A percentile compares a stretch with the other conserved stretches of the same genome.
phyloP scores from a whole-genome alignment of 2,888 invertebrate genomes.

The Sarcophaga variegata region DNA sequence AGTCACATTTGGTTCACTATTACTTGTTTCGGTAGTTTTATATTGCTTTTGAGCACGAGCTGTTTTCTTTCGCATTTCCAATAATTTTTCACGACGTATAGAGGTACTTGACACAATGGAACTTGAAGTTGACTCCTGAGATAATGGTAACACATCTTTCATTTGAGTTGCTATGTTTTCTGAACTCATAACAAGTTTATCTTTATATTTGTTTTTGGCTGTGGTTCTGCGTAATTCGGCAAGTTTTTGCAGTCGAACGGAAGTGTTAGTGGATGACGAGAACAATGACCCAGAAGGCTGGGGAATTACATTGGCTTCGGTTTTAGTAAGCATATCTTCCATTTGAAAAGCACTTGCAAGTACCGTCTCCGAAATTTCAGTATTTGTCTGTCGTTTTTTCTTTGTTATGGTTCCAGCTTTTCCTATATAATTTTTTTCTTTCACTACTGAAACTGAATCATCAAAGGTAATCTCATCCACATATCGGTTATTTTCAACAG shows the following conservation, averaged over 20 bases:
- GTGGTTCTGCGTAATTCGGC: neutral
- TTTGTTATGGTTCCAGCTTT: constrained; percentile 70
- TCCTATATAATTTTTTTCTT: constrained; percentile 67
- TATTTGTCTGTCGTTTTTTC: constrained; percentile 58
- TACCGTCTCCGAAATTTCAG: constrained; percentile 70
- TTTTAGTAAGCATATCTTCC: constrained; percentile 4
- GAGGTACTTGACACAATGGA: constrained; percentile 33
- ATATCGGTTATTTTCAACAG: constrained; percentile 13
- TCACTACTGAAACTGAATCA: constrained; percentile 70
- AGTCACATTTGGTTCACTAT: no score
- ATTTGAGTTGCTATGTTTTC: neutral
- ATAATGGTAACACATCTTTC: neutral
- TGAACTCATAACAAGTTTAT: neutral
- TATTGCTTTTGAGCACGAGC: constrained; percentile 30
- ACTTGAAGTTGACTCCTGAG: constrained; percentile 25
- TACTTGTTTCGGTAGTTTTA: neutral
- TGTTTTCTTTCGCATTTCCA: constrained; percentile 69
- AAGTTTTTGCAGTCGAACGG: constrained; percentile 25
- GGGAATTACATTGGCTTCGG: neutral
- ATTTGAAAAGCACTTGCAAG: constrained; percentile 67
- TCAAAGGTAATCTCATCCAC: constrained; percentile 71
- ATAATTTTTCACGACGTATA: constrained; percentile 58
- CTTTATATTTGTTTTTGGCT: neutral
- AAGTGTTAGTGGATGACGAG: constrained; percentile 1
- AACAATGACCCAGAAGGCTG: neutral